Conservation (phyloP, 2,888 invertebrate genomes). For the Dilophus febrilis region DNA sequence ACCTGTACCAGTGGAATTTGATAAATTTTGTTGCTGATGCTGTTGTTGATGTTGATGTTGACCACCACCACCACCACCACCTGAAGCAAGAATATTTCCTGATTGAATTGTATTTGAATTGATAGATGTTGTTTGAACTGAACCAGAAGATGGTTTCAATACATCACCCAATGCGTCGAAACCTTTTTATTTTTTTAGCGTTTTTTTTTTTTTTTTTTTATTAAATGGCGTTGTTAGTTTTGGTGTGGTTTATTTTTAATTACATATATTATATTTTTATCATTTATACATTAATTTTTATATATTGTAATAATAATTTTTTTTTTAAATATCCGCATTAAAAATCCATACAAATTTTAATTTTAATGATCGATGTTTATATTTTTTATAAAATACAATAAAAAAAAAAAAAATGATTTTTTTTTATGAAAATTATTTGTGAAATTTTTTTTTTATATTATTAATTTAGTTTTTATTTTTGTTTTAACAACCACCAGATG, state of each 20-base stretch:
- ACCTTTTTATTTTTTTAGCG: too few species aligned
- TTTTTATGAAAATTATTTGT: too few species aligned
- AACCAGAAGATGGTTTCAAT: conserved; percentile 41
- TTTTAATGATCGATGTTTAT: too few species aligned
- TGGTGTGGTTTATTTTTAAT: conserved; percentile 3
- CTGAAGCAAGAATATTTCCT: conserved; percentile 26
- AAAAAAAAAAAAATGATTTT: too few species aligned
- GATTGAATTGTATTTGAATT: conserved; percentile 17
- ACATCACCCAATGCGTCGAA: conserved; percentile 61
- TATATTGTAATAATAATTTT: too few species aligned
- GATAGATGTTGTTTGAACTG: conserved; percentile 15
- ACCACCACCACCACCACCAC: conserved; percentile 15
- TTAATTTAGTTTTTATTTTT: too few species aligned
- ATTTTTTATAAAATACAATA: too few species aligned
- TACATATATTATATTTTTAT: too few species aligned
- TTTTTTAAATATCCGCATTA: too few species aligned
- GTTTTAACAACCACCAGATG: too few species aligned
- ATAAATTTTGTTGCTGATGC: conserved; percentile 29
- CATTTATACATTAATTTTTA: conserved; percentile 5
- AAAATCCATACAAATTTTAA: too few species aligned
- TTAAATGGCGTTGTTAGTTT: conserved; percentile 5
- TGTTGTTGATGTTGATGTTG: conserved; percentile 27
- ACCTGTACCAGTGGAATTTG: conserved; percentile 28
- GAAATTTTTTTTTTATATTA: too few species aligned
- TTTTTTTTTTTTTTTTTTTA: conserved; percentile 13